These are phyloP conservation scores for Paraescarpia echinospica DNA, from an alignment of 1,140 invertebrate species.

Conservation along the genomic window DNA sequence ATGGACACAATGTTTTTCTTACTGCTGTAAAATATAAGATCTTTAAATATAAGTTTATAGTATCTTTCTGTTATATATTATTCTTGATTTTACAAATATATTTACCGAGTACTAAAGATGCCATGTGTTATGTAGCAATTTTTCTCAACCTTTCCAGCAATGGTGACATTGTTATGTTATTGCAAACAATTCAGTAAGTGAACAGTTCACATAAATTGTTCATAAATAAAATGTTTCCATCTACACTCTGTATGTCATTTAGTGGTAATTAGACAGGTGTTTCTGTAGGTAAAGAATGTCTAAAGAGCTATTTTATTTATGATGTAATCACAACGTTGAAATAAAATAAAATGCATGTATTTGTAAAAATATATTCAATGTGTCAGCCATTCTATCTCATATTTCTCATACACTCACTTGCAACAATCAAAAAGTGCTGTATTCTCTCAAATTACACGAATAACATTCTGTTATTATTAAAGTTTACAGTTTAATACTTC, in stretches of 20 bases:
- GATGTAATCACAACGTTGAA: background rate
- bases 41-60: background rate
- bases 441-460: no score
- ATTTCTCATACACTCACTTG: no score
- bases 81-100: background rate
- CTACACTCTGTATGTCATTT: background rate
- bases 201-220: background rate
- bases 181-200: background rate
- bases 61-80: background rate
- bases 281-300: background rate
- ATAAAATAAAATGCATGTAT: background rate
- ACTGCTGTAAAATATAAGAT: background rate
- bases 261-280: background rate
- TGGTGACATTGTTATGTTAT: background rate
- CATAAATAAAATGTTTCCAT: background rate
- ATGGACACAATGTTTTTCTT: background rate
- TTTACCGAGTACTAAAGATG: background rate
- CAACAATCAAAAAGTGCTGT: no score
- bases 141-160: background rate
- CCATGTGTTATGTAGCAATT: background rate
- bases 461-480: no score
- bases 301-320: background rate
- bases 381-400: background rate
- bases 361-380: background rate
- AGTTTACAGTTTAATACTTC: no score